Percentiles rank a stretch among this genome's conserved stretches.
These are phyloP conservation scores for Mormyrus iriodes DNA, from an alignment of 2,113 vertebrate genomes.

Conservation along the genomic window DNA sequence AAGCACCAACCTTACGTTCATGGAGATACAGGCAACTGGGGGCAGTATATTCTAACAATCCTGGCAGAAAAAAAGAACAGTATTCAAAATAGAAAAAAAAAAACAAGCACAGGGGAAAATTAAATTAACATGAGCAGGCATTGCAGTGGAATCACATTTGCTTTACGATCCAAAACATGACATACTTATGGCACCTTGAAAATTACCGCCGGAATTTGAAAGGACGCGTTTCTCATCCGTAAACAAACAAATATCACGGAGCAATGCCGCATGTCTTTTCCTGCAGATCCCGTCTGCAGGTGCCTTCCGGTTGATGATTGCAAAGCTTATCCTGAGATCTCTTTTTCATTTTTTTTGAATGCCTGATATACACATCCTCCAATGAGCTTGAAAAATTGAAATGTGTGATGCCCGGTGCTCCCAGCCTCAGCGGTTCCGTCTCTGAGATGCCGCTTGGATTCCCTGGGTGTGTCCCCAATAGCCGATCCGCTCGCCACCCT, in stretches of 20 bases:
- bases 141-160: constrained; percentile 9
- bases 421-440: background rate
- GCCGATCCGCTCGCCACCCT: background rate
- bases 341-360: background rate
- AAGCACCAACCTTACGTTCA: background rate
- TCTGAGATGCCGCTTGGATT: too few relatives aligned
- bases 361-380: background rate
- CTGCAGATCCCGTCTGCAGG: background rate
- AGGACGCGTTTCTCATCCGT: constrained; percentile 17
- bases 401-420: background rate
- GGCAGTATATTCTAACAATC: background rate
- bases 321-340: constrained; percentile 25
- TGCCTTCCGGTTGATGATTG: constrained; percentile 31
- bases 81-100: background rate
- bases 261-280: constrained; percentile 18
- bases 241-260: constrained; percentile 32
- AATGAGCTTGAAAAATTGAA: background rate
- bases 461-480: constrained; percentile 11
- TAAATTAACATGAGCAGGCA: background rate
- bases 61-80: background rate
- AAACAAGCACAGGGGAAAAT: background rate
- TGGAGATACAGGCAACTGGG: background rate
- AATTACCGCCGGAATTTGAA: constrained; percentile 13
- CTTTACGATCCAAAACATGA: constrained; percentile 24
- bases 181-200: constrained; percentile 18